These are phyloP conservation scores for Phoeniculus purpureus DNA, from an alignment of 2,797 vertebrate genomes.

Conservation along the genomic window DNA sequence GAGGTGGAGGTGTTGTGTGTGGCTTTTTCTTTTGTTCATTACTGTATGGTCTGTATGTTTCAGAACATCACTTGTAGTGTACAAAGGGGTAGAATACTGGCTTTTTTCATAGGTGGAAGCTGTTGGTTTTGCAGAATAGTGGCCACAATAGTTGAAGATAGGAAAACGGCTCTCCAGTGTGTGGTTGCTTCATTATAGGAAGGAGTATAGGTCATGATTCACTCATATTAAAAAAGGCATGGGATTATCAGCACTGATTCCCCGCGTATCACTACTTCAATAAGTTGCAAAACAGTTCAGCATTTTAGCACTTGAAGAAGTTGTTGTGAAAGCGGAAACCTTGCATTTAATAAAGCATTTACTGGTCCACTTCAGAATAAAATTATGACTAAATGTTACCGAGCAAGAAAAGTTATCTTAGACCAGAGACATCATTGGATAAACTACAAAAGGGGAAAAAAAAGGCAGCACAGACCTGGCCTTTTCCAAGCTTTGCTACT, in stretches of 20 bases:
- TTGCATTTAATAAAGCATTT: conserved; percentile 5
- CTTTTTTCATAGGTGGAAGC: not conserved
- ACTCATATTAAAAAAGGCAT: conserved; percentile 23
- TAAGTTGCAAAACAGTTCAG: conserved; percentile 6
- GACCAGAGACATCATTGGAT: not conserved
- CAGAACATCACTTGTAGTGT: not conserved
- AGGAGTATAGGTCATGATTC: not conserved
- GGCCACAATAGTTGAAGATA: not conserved
- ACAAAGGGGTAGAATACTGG: not conserved
- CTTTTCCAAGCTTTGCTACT: not conserved
- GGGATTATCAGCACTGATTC: conserved; percentile 11
- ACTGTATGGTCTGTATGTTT: not conserved
- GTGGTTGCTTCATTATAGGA: conserved; percentile 15
- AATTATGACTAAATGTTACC: conserved; percentile 7
- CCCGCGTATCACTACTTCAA: not conserved
- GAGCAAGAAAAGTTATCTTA: conserved; percentile 12
- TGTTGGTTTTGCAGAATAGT: conserved; percentile 6
- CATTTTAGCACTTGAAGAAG: conserved; percentile 25
- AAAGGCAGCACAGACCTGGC: not conserved
- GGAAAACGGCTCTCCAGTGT: not conserved
- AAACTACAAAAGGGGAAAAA: not conserved
- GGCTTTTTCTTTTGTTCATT: not conserved
- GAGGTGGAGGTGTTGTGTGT: not conserved
- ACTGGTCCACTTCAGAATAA: not conserved
- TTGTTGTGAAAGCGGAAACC: not conserved